Base-by-base conservation (phyloP, 2,888 invertebrate species). In the Drosophila limbata region DNA sequence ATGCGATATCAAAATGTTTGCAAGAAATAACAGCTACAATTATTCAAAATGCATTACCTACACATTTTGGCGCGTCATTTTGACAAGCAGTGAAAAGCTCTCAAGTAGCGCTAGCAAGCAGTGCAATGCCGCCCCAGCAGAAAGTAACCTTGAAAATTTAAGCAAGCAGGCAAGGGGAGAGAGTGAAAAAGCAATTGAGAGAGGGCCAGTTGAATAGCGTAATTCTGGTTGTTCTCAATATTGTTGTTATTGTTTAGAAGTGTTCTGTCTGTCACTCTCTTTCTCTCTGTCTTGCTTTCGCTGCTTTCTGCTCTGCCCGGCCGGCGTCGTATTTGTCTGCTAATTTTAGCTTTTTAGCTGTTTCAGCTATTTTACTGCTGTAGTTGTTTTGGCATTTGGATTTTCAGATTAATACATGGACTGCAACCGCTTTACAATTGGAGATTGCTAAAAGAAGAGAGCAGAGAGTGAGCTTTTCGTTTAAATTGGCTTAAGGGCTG, bases 281-380 rank as follows among this genome's bases (percentile, higher is more conserved):
- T 21, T 19, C 19, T n/a, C 21, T 56, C 65, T 62, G 42, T 35
- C 47, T 13, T 13, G 28, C 28, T 31, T 47, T 10, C n/a, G 17
- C 17, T 13, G 25, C 25, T 57, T 9, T 37, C 44, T 33, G 47
- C 35, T 50, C 60, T 72, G 71, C 84, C 85, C 85, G 81, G 84
- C 86, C 81, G 83, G 83, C 74, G 62, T 81, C 67, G 57, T 70
- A 79, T 70, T 83, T 82, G 72, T 48, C 64, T 60, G 81, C 88
- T 88, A 88, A 88, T 72, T 89, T 79, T 88, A 88, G 88, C 76
- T 62, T 79, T 84, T 88, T 84, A 89, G 89, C 87, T 82, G 77
- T 78, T 78, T 84, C 79, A 69, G 70, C 70, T 80, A 71, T 73
- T 60, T 71, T 56, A 31, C 61, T 48, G 33, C 57, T 67, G 61